Base-by-base conservation (phyloP, 2,113 vertebrate species). In the Hydrolagus affinis region DNA sequence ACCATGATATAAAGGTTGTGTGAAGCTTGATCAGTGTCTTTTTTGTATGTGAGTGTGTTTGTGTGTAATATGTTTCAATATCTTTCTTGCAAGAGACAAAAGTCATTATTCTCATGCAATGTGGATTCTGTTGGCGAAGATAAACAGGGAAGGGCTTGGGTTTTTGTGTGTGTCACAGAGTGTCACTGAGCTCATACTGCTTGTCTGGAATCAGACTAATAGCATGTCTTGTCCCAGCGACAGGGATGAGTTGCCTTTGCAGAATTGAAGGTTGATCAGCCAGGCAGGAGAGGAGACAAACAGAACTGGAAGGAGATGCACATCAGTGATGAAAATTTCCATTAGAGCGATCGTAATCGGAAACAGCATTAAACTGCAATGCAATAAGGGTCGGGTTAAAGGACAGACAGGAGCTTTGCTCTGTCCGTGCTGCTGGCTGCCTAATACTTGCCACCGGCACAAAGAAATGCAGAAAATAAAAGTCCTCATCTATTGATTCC, bases 381-480 rank as follows among this genome's bases (percentile, higher is more conserved):
- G 87, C 88, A 89, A 12, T 86, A 88, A 62, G 23, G 44, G 87
- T 88, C 60, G 6, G 4, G 10, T 14, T 3, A 8, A 15, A 0
- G 17, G 14, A 21, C 9, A 80, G 23, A 15, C 25, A 59, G 62
- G 30, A 85, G n/a, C 77, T 19, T 3, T 83, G n/a, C 10, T 85
- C 14, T 74, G 70, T 59, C 14, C 4, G 0, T 0, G 21, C 28
- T 28, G 19, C 0, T 76, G 73, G 32, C 44, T 56, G 70, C 73
- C 59, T 62, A 86, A 86, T 86, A 76, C 87, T 90, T 91, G 88
- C 89, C 85, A 70, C 90, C 90, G 91, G 92, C 88, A 90, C 86
- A 91, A 91, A 89, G 87, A 87, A 77, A 87, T 87, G 88, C 87
- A 88, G 68, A 32, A 88, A 88, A 88, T 86, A 90, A 87, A 90